Evolutionary conservation across 2,113 vertebrate genomes (phyloP), one percentile per base, ranked within the genome.

Genomic region (Pseudopipra pipra): DNA sequence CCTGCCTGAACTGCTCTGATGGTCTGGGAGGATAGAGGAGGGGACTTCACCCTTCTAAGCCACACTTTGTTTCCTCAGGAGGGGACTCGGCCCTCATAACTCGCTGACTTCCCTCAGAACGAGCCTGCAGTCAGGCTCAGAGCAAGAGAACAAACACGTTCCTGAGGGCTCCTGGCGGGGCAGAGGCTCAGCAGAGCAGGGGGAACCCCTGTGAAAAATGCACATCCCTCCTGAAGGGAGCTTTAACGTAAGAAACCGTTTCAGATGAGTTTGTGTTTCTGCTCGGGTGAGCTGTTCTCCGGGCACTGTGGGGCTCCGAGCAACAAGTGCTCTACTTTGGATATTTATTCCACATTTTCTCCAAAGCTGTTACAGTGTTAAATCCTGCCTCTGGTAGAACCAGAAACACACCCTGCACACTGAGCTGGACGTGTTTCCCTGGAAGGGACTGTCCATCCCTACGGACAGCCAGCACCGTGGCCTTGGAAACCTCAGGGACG

Each of bases 61-160:
- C 2, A 0, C 33, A 1, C 52, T 41, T 35, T 2, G 14, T 41
- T 55, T 44, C 93, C 74, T 65, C 51, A 14, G 67, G 31, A 31
- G 23, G 46, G 35, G 24, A 44, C 28, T 14, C 5, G 11, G 35
- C 3, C 6, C 41, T 21, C 18, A 14, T 2, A 33, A 4, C 5
- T 17, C 1, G 0, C 21, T 2, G 0, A 2, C 27, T 27, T 31
- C 63, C 56, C 37, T 62, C 43, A 51, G 17, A 37, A 17, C 54
- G 7, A 0, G 0, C 35, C 47, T 27, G n/a, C 76, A 15, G 27
- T 18, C 0, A 0, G 30, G 35, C 65, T 23, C 0, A 0, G 10
- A 18, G 19, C 0, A 0, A 27, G 14, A 1, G 24, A 19, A 37
- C 41, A 43, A 8, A 12, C 5, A 3, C 0, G 0, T 9, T 5